Evolutionary conservation across 2,113 vertebrate species (phyloP).

Genomic region (Centrocercus urophasianus): DNA sequence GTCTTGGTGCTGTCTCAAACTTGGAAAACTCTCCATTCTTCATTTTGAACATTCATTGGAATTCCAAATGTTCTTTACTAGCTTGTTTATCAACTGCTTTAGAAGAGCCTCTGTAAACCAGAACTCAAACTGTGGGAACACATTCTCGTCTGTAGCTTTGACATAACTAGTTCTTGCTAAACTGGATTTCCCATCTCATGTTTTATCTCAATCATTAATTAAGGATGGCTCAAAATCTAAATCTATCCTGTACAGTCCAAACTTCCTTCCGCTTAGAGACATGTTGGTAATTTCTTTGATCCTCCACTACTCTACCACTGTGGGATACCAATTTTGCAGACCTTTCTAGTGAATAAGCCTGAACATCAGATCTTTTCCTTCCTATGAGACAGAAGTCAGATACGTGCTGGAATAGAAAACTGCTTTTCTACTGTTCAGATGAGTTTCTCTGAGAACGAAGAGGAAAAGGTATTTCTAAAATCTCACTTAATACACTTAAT

Average conservation of each 20-base stretch:
- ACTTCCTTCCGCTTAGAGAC: neutral
- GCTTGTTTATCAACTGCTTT: neutral
- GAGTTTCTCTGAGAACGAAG: neutral
- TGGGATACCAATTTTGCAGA: neutral
- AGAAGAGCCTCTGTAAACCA: neutral
- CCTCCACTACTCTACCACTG: neutral
- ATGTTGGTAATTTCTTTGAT: slow-evolving; percentile 13
- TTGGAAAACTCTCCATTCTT: neutral
- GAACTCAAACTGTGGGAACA: neutral
- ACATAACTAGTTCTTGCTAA: neutral
- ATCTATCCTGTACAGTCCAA: neutral
- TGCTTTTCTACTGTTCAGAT: neutral
- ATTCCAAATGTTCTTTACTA: neutral
- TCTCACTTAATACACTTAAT: neutral
- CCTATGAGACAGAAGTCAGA: neutral
- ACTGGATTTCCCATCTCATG: neutral
- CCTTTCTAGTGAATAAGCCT: neutral
- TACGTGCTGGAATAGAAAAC: neutral
- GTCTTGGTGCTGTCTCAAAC: neutral
- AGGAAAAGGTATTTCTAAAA: slow-evolving; percentile 8
- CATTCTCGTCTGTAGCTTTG: neutral
- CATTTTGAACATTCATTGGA: neutral
- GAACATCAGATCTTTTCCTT: neutral
- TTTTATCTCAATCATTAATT: slow-evolving; percentile 7
- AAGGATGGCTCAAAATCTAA: neutral